phyloP scores from a whole-genome alignment of 2,113 vertebrate genomes.

The Pseudonaja textilis region DNA sequence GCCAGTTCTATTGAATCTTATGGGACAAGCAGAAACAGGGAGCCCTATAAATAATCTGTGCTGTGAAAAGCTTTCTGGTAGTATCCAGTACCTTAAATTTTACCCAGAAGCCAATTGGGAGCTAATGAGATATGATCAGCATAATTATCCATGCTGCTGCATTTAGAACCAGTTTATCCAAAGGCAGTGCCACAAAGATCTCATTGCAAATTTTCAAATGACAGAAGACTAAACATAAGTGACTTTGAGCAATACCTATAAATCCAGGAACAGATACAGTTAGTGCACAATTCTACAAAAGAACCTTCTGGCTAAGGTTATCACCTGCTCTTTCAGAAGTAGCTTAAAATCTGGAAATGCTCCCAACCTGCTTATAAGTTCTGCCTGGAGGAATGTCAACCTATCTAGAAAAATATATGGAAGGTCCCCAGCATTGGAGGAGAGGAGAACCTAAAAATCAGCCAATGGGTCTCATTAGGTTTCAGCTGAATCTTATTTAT shows the following conservation, averaged over 20 bases:
- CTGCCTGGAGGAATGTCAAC: neutral
- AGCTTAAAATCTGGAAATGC: neutral
- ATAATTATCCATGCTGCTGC: neutral
- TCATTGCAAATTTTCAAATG: neutral
- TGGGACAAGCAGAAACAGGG: neutral
- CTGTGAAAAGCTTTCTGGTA: neutral
- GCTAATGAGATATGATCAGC: neutral
- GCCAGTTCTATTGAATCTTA: neutral
- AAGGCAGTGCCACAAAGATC: neutral
- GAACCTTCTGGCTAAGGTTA: neutral
- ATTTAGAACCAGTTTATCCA: neutral
- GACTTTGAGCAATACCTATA: neutral
- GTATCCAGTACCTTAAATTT: neutral
- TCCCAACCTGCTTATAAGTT: neutral
- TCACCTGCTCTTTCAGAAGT: neutral
- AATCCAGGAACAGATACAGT: neutral
- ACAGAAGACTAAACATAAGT: neutral
- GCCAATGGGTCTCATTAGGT: neutral
- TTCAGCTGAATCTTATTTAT: neutral
- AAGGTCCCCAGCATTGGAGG: neutral
- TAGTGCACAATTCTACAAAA: neutral
- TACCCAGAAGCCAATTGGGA: neutral
- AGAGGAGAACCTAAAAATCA: neutral
- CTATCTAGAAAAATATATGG: neutral
- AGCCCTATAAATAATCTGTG: neutral